Evolutionary conservation across 2,888 invertebrate genomes (phyloP).

Genomic region (Drosophila kokeensis): DNA sequence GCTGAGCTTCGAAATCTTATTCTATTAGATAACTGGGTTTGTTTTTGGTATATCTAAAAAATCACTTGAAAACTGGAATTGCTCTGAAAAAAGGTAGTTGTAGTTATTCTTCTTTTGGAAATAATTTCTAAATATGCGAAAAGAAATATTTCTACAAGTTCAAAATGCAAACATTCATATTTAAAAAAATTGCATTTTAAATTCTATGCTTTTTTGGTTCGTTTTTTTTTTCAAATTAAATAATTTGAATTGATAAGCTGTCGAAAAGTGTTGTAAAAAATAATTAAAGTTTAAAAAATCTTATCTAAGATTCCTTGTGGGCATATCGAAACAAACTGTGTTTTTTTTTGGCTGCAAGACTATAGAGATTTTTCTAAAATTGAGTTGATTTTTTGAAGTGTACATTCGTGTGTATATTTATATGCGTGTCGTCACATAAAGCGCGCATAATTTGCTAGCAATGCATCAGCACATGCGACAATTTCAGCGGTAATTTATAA

Average conservation of each 20-base stretch:
- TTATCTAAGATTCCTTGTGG: not conserved
- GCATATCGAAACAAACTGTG: too few species aligned
- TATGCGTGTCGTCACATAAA: conserved; percentile 39
- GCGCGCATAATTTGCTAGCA: conserved; percentile 78
- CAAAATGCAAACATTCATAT: too few species aligned
- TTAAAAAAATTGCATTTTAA: too few species aligned
- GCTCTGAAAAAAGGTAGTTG: not conserved
- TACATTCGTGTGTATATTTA: not conserved
- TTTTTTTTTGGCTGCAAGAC: not conserved
- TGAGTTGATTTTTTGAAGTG: not conserved
- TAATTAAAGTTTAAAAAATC: not conserved
- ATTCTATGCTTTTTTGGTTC: too few species aligned
- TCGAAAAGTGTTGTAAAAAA: not conserved
- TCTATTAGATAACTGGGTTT: not conserved
- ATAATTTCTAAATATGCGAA: too few species aligned
- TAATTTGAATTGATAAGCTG: not conserved
- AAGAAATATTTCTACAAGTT: too few species aligned
- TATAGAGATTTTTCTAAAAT: not conserved
- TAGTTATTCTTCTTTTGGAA: too few species aligned
- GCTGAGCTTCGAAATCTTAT: not conserved
- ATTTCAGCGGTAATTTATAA: conserved; percentile 77
- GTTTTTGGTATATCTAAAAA: not conserved
- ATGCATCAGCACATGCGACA: conserved; percentile 77
- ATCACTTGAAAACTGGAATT: not conserved
- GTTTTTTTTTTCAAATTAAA: not conserved